Base-by-base conservation (phyloP, 2,113 vertebrate species). In the Arothron firmamentum region DNA sequence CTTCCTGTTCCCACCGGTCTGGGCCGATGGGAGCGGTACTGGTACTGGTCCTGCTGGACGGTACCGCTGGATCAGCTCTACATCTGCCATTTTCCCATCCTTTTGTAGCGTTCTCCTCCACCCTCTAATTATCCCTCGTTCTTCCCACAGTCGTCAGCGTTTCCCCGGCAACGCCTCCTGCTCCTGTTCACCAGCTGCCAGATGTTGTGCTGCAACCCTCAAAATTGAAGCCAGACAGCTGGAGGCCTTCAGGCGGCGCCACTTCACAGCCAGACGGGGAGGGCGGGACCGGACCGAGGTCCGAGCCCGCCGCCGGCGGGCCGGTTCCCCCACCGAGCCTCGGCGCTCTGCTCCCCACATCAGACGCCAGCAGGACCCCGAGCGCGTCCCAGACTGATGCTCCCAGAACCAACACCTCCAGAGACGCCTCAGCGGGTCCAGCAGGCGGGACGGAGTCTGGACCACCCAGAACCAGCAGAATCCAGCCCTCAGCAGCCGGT, bases 101-200 rank as follows among this genome's bases (percentile, higher is more conserved):
- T n/a, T n/a, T n/a, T n/a, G n/a, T n/a, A n/a, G n/a, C n/a, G n/a
- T n/a, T n/a, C n/a, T n/a, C n/a, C n/a, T n/a, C n/a, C n/a, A n/a
- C n/a, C n/a, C n/a, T n/a, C n/a, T 59, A 56, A 66, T 66, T 21
- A 14, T 56, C 16, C 16, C 16, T 61, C 5, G 45, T 48, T 46
- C 64, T 6, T 65, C 8, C 4, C 28, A 6, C 65, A 74, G 74
- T 50, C 1, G 52, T 42, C 34, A 15, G 45, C 62, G 6, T 65
- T 16, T 14, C 77, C 52, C 79, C 74, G 70, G 72, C 79, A 75
- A 75, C 28, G 70, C 64, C 77, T 46, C 67, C 1, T 52, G 59
- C 34, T 0, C 73, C 74, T 1, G 25, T 50, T 60, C 50, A 69
- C 64, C 55, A 68, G 62, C 38, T n/a, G 7, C 70, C 80, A 75